Evolutionary conservation across 1,140 invertebrate species (phyloP).

Genomic region (Acromyrmex heyeri): DNA sequence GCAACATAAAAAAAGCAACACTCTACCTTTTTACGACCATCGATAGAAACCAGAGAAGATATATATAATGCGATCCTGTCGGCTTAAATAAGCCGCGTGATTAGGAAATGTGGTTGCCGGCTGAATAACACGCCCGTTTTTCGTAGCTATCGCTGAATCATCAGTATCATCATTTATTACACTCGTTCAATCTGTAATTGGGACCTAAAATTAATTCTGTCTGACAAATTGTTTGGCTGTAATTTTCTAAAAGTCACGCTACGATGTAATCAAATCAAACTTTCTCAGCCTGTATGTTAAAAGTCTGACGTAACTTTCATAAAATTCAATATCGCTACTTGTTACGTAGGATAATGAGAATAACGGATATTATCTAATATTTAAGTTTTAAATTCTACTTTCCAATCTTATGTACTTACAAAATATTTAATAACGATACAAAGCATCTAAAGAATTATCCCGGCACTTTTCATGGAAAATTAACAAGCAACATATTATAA

Average conservation of each 20-base stretch:
- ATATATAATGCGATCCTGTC: neutral
- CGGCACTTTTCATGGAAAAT: neutral
- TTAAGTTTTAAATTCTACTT: neutral
- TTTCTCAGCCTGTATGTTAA: slow-evolving; percentile 12
- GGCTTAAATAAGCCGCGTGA: slow-evolving; percentile 56
- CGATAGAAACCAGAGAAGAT: slow-evolving; percentile 47
- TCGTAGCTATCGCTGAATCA: slow-evolving; percentile 53
- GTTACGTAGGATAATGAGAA: neutral
- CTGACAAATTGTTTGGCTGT: slow-evolving; percentile 47
- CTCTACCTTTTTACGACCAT: slow-evolving; percentile 13
- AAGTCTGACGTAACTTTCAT: neutral
- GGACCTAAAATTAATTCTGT: slow-evolving; percentile 44
- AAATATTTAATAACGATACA: neutral
- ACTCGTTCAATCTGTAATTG: slow-evolving; percentile 49
- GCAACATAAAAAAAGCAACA: slow-evolving; percentile 1
- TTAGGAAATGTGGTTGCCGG: slow-evolving; percentile 33
- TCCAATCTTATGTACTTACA: neutral
- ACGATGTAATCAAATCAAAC: neutral
- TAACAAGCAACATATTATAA: slow-evolving; percentile 8
- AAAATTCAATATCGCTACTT: neutral
- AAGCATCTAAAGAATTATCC: neutral
- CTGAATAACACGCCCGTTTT: slow-evolving; percentile 20
- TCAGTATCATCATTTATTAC: slow-evolving; percentile 55
- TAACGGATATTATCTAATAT: neutral
- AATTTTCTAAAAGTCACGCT: slow-evolving; percentile 41